Evolutionary conservation across 2,888 invertebrate species (phyloP).

Genomic region (Eretmocerus hayati): DNA sequence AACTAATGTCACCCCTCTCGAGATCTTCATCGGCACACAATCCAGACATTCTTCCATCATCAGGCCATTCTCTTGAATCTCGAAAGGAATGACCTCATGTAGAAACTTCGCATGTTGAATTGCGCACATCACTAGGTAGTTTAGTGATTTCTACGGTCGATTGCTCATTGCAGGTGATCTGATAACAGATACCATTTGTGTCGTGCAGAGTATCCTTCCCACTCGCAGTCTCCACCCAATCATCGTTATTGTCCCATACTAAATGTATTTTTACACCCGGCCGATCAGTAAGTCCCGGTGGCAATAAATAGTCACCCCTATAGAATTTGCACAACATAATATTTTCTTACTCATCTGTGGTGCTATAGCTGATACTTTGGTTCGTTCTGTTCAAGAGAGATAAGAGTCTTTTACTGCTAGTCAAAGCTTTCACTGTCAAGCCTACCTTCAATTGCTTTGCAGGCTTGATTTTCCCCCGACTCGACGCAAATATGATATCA

Average conservation of each 20-base stretch:
- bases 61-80: background rate
- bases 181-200: too few species aligned
- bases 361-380: slow-evolving; percentile 10
- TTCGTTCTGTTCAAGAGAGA: slow-evolving; percentile 10
- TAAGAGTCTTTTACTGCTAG: slow-evolving; percentile 15
- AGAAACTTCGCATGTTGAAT: too few species aligned
- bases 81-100: background rate
- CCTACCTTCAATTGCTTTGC: slow-evolving; percentile 16
- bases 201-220: slow-evolving; percentile 30
- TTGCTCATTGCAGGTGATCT: too few species aligned
- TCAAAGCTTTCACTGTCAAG: slow-evolving; percentile 14
- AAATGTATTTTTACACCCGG: slow-evolving; percentile 18
- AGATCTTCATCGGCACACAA: too few species aligned
- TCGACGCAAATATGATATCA: slow-evolving; percentile 13
- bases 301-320: too few species aligned
- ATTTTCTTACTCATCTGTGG: slow-evolving; percentile 21
- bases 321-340: slow-evolving; percentile 14
- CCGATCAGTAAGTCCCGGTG: slow-evolving; percentile 10
- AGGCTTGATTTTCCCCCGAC: slow-evolving; percentile 13
- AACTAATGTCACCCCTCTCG: too few species aligned
- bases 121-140: too few species aligned
- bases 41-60: background rate
- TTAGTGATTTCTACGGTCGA: too few species aligned
- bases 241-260: slow-evolving; percentile 28
- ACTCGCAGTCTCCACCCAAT: slow-evolving; percentile 27